Evolutionary conservation across 2,797 vertebrate genomes (phyloP), one percentile per base, ranked within the genome.

Genomic region (Pipistrellus nathusii): DNA sequence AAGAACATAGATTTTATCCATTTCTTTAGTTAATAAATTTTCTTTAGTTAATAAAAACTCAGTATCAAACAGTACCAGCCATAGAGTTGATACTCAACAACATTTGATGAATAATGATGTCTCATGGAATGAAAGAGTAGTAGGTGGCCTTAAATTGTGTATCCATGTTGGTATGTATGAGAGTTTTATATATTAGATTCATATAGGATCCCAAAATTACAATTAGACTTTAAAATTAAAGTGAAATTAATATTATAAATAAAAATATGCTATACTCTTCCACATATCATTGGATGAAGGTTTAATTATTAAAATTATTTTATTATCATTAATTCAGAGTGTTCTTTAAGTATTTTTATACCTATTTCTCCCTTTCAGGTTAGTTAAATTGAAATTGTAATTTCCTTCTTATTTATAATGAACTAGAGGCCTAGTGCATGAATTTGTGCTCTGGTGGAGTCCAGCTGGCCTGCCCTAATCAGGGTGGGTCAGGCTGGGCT

Each of bases 151-250:
- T 84, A 72, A 88, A 35, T 44, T 78, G 53, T 51, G 14, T 48
- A 72, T 72, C 35, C n/a, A 17, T 18, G 55, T 25, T 72, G 27
- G 17, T 12, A 59, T 89, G 57, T 80, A 51, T 25, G 30, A 71
- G 21, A 85, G 21, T 89, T 85, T 53, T 51, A 85, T 78, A 53
- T 30, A 80, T 57, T 89, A 85, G 55, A 55, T 4, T 57, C 8
- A 85, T 15, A 92, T 1, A 59, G 17, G 8, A 68, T 73, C 7
- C 62, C 48, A 32, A 80, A 55, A 41, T 78, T 72, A 78, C 62
- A 92, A 72, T 53, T 64, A 64, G 91, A 83, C 77, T 62, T 46
- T 51, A 44, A 88, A 77, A 78, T 68, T 51, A 32, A 89, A 55
- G 21, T 51, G 15, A 1, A 80, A 30, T 81, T 44, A 72, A 51